phyloP scores from a whole-genome alignment of 2,888 invertebrate species.

The Lasioglossum villosulum region DNA sequence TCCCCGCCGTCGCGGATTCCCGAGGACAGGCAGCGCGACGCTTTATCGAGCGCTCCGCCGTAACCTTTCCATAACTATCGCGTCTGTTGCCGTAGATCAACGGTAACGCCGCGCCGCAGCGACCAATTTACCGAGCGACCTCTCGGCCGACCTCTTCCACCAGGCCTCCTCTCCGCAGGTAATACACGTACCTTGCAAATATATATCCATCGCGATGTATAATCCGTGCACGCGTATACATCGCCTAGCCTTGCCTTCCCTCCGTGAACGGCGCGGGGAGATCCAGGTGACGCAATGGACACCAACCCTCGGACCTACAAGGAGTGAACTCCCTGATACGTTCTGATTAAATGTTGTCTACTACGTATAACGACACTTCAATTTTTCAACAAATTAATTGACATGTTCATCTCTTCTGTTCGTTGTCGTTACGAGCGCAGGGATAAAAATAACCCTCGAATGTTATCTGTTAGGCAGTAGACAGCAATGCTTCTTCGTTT shows the following conservation, averaged over 20 bases:
- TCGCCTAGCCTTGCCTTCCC: slow-evolving; percentile 34
- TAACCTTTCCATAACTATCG: slow-evolving; percentile 82
- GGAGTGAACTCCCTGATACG: neutral
- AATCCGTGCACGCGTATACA: slow-evolving; percentile 59
- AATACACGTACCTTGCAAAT: slow-evolving; percentile 69
- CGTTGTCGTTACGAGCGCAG: no score
- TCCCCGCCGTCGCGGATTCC: slow-evolving; percentile 69
- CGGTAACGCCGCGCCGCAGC: slow-evolving; percentile 77
- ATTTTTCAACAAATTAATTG: neutral
- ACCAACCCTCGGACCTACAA: neutral
- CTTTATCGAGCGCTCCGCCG: slow-evolving; percentile 77
- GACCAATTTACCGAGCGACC: slow-evolving; percentile 82
- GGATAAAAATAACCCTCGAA: no score
- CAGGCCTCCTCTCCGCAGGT: slow-evolving; percentile 65
- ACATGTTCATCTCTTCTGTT: neutral
- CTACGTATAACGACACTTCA: neutral
- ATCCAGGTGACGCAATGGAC: slow-evolving; percentile 49
- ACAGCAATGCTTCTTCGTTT: no score
- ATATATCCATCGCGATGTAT: slow-evolving; percentile 64
- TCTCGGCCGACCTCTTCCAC: slow-evolving; percentile 79
- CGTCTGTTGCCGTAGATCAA: slow-evolving; percentile 81
- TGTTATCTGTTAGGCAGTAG: no score
- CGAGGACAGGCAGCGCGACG: slow-evolving; percentile 75
- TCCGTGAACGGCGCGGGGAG: slow-evolving; percentile 21
- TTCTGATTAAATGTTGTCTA: neutral